A percentile compares a stretch with the other conserved stretches of the same genome.
phyloP scores from a whole-genome alignment of 2,888 invertebrate genomes.

The Dicyrtoma fusca region DNA sequence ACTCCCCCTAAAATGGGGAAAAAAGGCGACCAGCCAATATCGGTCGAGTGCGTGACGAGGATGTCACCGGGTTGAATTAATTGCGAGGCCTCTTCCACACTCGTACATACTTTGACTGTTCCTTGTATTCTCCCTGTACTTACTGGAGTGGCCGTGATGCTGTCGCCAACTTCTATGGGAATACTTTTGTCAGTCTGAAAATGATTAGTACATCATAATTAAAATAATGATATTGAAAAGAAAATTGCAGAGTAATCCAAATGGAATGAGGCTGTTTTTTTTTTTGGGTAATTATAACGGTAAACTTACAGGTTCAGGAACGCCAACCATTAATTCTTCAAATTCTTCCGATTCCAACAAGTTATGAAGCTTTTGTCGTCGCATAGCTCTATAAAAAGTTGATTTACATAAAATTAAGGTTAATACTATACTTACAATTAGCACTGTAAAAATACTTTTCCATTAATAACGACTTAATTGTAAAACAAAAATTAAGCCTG shows the following conservation, averaged over 20 bases:
- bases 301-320: conserved; percentile 60
- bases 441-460: too few species aligned
- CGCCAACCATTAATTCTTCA: conserved; percentile 65
- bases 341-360: conserved; percentile 68
- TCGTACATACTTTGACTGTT: conserved; percentile 52
- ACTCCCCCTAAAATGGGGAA: conserved; percentile 78
- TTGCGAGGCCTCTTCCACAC: conserved; percentile 48
- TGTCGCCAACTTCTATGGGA: conserved; percentile 46
- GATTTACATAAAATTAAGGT: neutral
- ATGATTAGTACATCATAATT: neutral
- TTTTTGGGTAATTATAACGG: conserved; percentile 3
- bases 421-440: too few species aligned
- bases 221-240: too few species aligned
- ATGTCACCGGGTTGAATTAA: conserved; percentile 64
- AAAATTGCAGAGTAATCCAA: neutral
- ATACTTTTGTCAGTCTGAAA: conserved; percentile 41
- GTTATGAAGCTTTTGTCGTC: conserved; percentile 67
- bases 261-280: too few species aligned
- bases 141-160: conserved; percentile 51
- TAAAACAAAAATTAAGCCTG: conserved; percentile 57
- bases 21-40: conserved; percentile 84
- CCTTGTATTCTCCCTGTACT: conserved; percentile 51
- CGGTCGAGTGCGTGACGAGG: conserved; percentile 75
- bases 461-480: too few species aligned
- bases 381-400: conserved; percentile 66